Percentiles rank a stretch among this genome's conserved stretches.
Evolutionary conservation across 2,888 invertebrate species (phyloP).

Genomic region (Leptodirus hochenwartii): DNA sequence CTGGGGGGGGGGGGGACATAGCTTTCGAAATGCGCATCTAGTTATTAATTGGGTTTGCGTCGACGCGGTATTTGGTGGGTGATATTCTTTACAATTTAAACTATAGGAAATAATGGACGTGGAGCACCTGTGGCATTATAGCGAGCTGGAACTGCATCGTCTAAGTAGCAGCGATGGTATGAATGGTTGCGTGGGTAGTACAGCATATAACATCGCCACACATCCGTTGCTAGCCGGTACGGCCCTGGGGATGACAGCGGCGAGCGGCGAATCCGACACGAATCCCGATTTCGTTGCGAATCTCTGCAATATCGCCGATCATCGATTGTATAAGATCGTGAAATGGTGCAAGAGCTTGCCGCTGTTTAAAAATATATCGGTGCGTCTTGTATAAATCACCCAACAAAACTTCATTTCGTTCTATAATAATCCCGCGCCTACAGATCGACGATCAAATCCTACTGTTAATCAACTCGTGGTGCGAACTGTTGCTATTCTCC

Average conservation of each 20-base stretch:
- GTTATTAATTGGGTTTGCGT: no score
- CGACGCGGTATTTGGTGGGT: no score
- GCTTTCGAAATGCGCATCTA: no score
- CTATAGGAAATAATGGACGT: conserved; percentile 86
- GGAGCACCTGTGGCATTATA: conserved; percentile 89
- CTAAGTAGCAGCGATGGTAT: conserved; percentile 29
- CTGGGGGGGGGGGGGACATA: no score
- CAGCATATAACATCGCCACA: conserved; percentile 28
- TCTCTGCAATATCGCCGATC: conserved; percentile 87
- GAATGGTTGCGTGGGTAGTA: conserved; percentile 8
- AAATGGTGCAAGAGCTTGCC: conserved; percentile 98
- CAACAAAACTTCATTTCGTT: no score
- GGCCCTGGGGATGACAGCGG: conserved; percentile 30
- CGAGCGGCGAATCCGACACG: conserved; percentile 33
- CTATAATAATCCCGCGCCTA: conserved; percentile 12
- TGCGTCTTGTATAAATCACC: conserved; percentile 28
- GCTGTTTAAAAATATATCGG: conserved; percentile 88
- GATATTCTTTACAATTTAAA: background rate
- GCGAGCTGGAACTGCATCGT: conserved; percentile 58
- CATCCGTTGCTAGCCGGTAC: conserved; percentile 38
- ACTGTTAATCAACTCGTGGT: conserved; percentile 94
- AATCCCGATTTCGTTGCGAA: conserved; percentile 76
- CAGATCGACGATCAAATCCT: conserved; percentile 97
- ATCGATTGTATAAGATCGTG: conserved; percentile 89
- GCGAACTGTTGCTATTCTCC: conserved; percentile 77